These are phyloP conservation scores for Toxonevra muliebris DNA, from an alignment of 2,888 invertebrate genomes.

Conservation along the genomic window DNA sequence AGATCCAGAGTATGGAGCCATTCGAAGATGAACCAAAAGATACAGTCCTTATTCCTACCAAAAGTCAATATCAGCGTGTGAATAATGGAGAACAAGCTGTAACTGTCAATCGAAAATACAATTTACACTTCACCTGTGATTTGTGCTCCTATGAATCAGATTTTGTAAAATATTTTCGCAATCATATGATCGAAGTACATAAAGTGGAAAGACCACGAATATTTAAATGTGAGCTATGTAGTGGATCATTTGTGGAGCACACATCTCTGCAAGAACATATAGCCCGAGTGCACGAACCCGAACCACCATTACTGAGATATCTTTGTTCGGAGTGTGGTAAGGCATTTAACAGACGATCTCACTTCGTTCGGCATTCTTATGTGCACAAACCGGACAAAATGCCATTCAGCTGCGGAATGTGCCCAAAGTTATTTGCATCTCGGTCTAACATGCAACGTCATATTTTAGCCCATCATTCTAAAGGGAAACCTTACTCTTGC, in stretches of 20 bases:
- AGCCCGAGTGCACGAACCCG: conserved; percentile 13
- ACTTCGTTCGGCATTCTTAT: conserved; percentile 17
- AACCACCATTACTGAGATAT: conserved; percentile 4
- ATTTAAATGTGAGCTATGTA: conserved; percentile 19
- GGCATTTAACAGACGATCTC: conserved; percentile 15
- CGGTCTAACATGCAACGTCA: too few relatives aligned
- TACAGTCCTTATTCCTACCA: background rate
- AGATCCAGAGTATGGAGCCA: too few relatives aligned
- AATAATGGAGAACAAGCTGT: conserved; percentile 19
- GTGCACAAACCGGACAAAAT: conserved; percentile 20
- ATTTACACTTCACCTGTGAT: conserved; percentile 22
- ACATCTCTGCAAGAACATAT: conserved; percentile 18
- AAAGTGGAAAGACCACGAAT: conserved; percentile 21
- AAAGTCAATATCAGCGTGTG: conserved; percentile 12
- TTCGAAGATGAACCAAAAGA: background rate
- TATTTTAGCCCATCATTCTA: too few relatives aligned
- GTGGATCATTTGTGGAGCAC: conserved; percentile 15
- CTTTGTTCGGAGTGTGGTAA: conserved; percentile 28
- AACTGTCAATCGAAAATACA: conserved; percentile 12
- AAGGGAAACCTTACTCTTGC: background rate
- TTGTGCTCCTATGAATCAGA: conserved; percentile 17
- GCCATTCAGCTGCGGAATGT: background rate
- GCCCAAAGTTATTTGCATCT: too few relatives aligned
- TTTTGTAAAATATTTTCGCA: conserved; percentile 16
- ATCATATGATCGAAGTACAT: conserved; percentile 18